phyloP scores from a whole-genome alignment of 1,140 invertebrate genomes.

The Zaprionus kolodkinae region DNA sequence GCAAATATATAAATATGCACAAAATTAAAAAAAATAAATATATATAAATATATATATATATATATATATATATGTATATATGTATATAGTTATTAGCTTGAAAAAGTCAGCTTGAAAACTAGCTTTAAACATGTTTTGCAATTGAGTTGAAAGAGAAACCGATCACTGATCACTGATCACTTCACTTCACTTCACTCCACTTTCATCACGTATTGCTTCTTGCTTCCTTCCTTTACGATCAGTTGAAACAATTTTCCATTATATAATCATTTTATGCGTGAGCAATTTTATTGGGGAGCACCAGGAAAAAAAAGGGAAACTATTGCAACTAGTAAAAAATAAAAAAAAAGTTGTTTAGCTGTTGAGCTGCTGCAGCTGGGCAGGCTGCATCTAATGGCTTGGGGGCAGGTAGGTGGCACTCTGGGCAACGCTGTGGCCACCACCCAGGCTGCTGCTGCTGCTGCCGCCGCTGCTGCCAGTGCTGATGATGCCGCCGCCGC shows the following conservation, averaged over 20 bases:
- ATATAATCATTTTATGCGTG: slow-evolving; percentile 25
- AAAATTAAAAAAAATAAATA: no score
- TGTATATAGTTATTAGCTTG: no score
- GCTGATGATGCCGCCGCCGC: slow-evolving; percentile 21
- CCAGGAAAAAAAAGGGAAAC: slow-evolving; percentile 24
- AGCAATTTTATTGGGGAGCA: slow-evolving; percentile 17
- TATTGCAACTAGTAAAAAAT: slow-evolving; percentile 36
- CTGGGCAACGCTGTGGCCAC: slow-evolving; percentile 46
- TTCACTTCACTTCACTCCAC: not conserved
- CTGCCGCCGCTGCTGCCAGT: not conserved
- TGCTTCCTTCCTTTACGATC: not conserved
- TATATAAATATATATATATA: no score
- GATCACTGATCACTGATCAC: no score
- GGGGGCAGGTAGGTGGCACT: slow-evolving; percentile 65
- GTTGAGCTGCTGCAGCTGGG: not conserved
- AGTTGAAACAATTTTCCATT: not conserved
- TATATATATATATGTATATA: no score
- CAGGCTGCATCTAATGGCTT: slow-evolving; percentile 50
- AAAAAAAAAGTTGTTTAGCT: slow-evolving; percentile 19
- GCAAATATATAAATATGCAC: no score
- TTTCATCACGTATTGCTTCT: not conserved
- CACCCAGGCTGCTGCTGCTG: slow-evolving; percentile 35
- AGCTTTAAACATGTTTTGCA: no score
- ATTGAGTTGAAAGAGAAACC: no score
- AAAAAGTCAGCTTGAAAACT: no score